A percentile compares a stretch with the other conserved stretches of the same genome.
These are phyloP conservation scores for Gymnarchus niloticus DNA, from an alignment of 2,113 vertebrate genomes.

Conservation along the genomic window DNA sequence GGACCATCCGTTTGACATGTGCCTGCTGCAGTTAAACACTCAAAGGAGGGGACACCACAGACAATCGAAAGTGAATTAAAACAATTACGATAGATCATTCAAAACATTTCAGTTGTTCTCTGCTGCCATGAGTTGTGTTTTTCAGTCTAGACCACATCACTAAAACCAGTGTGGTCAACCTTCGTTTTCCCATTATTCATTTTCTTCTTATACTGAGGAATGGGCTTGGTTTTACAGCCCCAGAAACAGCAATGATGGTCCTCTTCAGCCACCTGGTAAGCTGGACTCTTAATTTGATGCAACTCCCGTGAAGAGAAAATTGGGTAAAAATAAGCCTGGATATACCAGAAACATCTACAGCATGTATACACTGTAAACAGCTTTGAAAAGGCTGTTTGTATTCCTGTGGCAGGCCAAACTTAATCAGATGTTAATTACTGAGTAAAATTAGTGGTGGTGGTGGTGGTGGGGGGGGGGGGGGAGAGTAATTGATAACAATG, in stretches of 20 bases:
- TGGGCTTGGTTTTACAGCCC: neutral
- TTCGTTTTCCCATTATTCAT: neutral
- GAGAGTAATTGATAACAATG: neutral
- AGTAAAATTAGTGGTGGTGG: neutral
- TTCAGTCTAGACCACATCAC: neutral
- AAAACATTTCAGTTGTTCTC: neutral
- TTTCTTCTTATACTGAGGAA: neutral
- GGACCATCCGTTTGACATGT: neutral
- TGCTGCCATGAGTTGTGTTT: neutral
- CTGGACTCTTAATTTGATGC: neutral
- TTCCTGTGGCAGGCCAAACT: neutral
- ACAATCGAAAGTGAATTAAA: constrained; percentile 7
- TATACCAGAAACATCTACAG: neutral
- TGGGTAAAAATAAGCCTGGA: neutral
- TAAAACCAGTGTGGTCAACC: neutral
- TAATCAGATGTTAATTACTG: neutral
- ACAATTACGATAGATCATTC: neutral
- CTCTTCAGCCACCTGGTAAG: constrained; percentile 6
- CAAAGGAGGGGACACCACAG: neutral
- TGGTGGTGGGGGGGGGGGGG: too few species aligned
- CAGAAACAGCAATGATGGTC: too few species aligned
- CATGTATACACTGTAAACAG: neutral
- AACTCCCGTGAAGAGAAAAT: neutral
- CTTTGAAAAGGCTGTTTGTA: neutral
- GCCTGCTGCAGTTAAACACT: too few species aligned